Evolutionary conservation across 2,888 invertebrate genomes (phyloP).

Genomic region (Neoaliturus tenellus): DNA sequence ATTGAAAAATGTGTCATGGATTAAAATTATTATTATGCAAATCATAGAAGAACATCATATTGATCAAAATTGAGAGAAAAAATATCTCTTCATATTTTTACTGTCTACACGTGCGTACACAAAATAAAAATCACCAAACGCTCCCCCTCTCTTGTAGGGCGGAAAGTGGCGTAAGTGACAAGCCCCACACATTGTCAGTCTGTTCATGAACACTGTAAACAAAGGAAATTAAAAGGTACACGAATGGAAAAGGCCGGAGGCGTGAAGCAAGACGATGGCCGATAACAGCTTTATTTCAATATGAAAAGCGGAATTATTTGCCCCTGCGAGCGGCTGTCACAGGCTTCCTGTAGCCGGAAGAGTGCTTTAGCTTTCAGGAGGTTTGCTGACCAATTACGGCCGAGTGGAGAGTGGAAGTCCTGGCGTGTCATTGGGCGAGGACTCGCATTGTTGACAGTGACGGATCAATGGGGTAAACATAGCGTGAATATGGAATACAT

Average conservation of each 20-base stretch:
- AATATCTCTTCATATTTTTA: no score
- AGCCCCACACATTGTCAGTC: slow-evolving; percentile 4
- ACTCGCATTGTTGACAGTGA: background rate
- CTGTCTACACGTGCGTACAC: no score
- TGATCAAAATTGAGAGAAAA: no score
- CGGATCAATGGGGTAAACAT: slow-evolving; percentile 4
- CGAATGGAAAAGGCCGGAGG: slow-evolving; percentile 34
- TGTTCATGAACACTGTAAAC: slow-evolving; percentile 4
- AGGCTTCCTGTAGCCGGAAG: background rate
- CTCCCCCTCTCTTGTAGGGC: background rate
- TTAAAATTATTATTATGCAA: no score
- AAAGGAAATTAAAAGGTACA: slow-evolving; percentile 48
- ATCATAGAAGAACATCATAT: no score
- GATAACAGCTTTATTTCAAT: slow-evolving; percentile 51
- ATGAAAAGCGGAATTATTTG: slow-evolving; percentile 50
- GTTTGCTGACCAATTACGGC: slow-evolving; percentile 47
- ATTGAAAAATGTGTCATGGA: no score
- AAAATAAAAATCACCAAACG: background rate
- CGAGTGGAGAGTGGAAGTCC: background rate
- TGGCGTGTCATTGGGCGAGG: slow-evolving; percentile 18
- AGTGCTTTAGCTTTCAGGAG: slow-evolving; percentile 18
- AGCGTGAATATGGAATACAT: no score
- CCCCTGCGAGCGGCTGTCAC: slow-evolving; percentile 7
- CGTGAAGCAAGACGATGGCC: slow-evolving; percentile 3
- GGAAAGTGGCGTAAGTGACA: slow-evolving; percentile 27